Base-by-base conservation (phyloP, 1,140 invertebrate genomes). In the Lordiphosa collinella region DNA sequence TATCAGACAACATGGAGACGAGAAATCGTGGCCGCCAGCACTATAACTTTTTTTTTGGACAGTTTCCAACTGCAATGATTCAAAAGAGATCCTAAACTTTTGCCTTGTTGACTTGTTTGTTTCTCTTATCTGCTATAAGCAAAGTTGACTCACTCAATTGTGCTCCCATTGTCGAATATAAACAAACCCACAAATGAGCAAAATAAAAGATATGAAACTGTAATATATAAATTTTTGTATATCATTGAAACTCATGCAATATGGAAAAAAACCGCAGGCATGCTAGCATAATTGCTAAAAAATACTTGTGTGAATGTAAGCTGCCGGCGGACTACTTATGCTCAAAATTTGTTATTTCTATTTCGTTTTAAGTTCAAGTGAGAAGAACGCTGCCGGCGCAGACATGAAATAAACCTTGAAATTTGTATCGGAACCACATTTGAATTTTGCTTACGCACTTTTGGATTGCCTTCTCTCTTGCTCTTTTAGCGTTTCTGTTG, bases 381-480 rank as follows among this genome's bases (percentile, higher is more conserved):
- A 50, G 54, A 13, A 44, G 16, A 18, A 18, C 12, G 41, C 1
- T 3, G n/a, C 12, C 11, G 49, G 16, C 16, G 55, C 65, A 18
- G 16, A 18, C 16, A 78, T 72, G 69, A 71, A 67, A 82, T 71
- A 60, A 67, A 80, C 82, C 58, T 46, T 50, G 25, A 36, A 53
- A 16, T 32, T 58, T 53, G 50, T 50, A 36, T 8, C 46, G 25
- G 18, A n/a, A 1, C 12, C 10, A 13, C 18, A 41, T 13, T 53
- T 40, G 35, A 32, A 37, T 56, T 76, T 43, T 56, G 62, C 78
- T 82, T 82, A 82, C 78, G 78, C 67, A 84, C 78, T 60, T 59
- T 46, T 52, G 3, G 6, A 25, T 25, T 48, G 59, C 37, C 62
- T 58, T 36, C 22, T 49, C 36, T 50, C 40, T 29, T 41, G 37